Evolutionary conservation across 2,888 invertebrate species (phyloP).

Genomic region (Drosophila affinis): DNA sequence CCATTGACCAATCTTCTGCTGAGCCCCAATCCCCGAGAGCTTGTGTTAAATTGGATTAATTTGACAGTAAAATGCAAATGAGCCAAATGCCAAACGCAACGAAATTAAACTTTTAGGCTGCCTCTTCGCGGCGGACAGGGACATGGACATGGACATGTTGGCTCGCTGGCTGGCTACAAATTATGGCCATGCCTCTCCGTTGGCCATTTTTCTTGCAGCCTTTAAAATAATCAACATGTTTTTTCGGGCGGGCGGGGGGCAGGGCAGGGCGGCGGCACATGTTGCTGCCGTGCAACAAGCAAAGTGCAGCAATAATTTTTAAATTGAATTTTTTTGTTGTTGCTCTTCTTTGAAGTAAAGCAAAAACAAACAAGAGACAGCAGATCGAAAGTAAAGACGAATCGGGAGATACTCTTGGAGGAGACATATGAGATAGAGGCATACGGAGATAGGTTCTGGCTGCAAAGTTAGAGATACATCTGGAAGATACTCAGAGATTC

Average conservation of each 20-base stretch:
- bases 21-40: conserved; percentile 28
- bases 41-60: conserved; percentile 79
- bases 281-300: conserved; percentile 64
- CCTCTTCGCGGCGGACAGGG: conserved; percentile 1
- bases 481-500: too few species aligned
- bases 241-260: conserved; percentile 45
- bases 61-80: conserved; percentile 80
- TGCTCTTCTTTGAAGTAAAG: conserved; percentile 35
- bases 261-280: conserved; percentile 57
- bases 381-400: neutral
- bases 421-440: too few species aligned
- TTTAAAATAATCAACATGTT: conserved; percentile 77
- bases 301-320: conserved; percentile 81
- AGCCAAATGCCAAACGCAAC: conserved; percentile 73
- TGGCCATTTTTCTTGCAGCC: conserved; percentile 33
- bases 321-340: conserved; percentile 77
- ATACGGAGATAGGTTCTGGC: too few species aligned
- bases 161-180: conserved; percentile 75
- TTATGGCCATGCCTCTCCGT: conserved; percentile 52
- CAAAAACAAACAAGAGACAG: conserved; percentile 50
- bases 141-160: conserved; percentile 31
- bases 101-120: conserved; percentile 68
- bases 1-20: conserved; percentile 12
- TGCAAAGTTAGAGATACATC: too few species aligned
- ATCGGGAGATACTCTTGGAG: neutral